A percentile compares a stretch with the other conserved stretches of the same genome.
Conservation (phyloP, 1,140 invertebrate species). For the Atta colombica region DNA sequence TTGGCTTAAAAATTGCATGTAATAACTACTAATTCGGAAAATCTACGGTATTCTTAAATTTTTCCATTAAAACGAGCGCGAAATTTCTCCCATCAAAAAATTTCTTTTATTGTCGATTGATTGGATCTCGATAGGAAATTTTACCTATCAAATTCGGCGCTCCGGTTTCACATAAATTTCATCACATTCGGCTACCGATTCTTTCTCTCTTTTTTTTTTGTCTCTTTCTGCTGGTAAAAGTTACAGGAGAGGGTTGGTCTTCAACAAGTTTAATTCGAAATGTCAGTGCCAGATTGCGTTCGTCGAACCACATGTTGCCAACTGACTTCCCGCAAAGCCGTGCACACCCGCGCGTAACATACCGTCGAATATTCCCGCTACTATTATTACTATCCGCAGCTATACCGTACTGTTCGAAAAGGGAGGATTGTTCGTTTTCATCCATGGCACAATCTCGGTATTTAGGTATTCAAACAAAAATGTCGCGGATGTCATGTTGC, state of each 20-base stretch:
- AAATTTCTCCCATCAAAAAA: neutral
- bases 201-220: neutral
- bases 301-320: conserved; percentile 80
- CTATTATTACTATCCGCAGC: conserved; percentile 67
- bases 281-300: conserved; percentile 83
- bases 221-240: conserved; percentile 15
- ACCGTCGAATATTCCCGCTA: conserved; percentile 69
- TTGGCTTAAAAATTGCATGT: neutral
- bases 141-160: neutral
- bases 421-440: conserved; percentile 28
- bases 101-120: conserved; percentile 19
- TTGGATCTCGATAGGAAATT: conserved; percentile 21
- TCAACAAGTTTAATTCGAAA: conserved; percentile 71
- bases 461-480: conserved; percentile 58
- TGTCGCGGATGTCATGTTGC: conserved; percentile 18
- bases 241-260: conserved; percentile 51
- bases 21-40: neutral
- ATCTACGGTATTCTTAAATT: neutral
- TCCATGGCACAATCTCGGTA: conserved; percentile 5
- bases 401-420: conserved; percentile 20
- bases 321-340: conserved; percentile 70
- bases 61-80: neutral
- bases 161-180: conserved; percentile 50
- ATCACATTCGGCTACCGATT: conserved; percentile 26
- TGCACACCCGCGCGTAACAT: conserved; percentile 63